Evolutionary conservation across 2,797 vertebrate species (phyloP), one percentile per base, ranked within the genome.

Genomic region (Potorous gilbertii): DNA sequence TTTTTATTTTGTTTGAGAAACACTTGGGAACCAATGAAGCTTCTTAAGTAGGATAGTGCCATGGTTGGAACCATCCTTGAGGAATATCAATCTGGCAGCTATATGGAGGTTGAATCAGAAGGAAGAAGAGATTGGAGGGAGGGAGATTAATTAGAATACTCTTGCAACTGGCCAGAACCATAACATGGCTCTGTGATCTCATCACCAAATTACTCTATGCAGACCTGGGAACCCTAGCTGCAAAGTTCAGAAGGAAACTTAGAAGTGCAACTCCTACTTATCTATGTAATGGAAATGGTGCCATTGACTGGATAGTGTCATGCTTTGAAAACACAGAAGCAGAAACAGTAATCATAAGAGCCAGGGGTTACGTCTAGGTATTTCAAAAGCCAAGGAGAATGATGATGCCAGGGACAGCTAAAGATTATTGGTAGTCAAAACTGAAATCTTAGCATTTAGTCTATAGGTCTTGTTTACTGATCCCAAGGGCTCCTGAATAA

Each of bases 401-500:
- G 59, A 95, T 11, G 52, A 24, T 55, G 87, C 91, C 29, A 94
- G 62, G 92, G 4, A 54, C 50, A 52, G 9, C 81, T 95, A 40
- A 18, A 57, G 13, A 14, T 90, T 6, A 3, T 81, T 92, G 94
- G 90, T 93, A 94, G 81, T 10, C 28, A 56, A 50, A 54, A 93
- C 24, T 96, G 94, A 94, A 96, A 92, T 90, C 8, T 59, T 94
- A 93, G 91, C 92, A 57, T 40, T 97, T 95, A 93, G 55, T 94
- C 91, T 91, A 55, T 50, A 96, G 89, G 62, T 95, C 56, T 92
- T 95, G 97, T 93, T 95, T 92, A 93, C 27, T 94, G 89, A 93
- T 95, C 97, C 96, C 96, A 91, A 46, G 57, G 90, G 62, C 90
- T 97, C 95, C 89, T 93, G 96, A 96, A 94, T 95, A 93, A 96